Conservation (phyloP, 2,797 vertebrate species). For the Rhinogobio ventralis region DNA sequence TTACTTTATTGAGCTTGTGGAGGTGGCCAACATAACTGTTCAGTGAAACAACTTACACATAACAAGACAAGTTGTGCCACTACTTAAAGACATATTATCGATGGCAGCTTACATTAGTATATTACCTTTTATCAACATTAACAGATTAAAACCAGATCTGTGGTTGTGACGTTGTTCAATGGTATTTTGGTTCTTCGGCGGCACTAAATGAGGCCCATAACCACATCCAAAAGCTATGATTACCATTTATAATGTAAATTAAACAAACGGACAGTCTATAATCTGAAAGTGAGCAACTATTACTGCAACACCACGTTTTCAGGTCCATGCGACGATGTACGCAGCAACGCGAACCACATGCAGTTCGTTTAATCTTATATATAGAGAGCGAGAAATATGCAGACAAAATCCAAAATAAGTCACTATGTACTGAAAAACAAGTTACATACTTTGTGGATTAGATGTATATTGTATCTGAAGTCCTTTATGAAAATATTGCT, state of each 20-base stretch:
- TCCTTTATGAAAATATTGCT: neutral
- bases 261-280: neutral
- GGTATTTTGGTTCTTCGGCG: neutral
- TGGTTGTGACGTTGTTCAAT: neutral
- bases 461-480: neutral
- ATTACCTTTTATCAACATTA: too few species aligned
- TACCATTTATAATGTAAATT: neutral
- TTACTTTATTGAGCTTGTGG: neutral
- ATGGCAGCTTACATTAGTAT: neutral
- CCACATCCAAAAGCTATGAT: neutral
- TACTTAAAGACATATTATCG: neutral
- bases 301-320: neutral
- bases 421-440: neutral
- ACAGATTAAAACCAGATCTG: neutral
- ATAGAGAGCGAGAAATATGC: neutral
- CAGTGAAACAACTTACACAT: neutral
- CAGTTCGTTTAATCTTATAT: neutral
- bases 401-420: neutral
- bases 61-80: neutral
- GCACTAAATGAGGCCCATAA: neutral
- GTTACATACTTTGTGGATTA: slow-evolving; percentile 4
- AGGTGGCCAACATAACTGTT: neutral
- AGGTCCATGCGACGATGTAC: neutral
- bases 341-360: slow-evolving; percentile 36
- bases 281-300: neutral